Conservation (phyloP, 1,140 invertebrate species). For the Zaprionus capensis region DNA sequence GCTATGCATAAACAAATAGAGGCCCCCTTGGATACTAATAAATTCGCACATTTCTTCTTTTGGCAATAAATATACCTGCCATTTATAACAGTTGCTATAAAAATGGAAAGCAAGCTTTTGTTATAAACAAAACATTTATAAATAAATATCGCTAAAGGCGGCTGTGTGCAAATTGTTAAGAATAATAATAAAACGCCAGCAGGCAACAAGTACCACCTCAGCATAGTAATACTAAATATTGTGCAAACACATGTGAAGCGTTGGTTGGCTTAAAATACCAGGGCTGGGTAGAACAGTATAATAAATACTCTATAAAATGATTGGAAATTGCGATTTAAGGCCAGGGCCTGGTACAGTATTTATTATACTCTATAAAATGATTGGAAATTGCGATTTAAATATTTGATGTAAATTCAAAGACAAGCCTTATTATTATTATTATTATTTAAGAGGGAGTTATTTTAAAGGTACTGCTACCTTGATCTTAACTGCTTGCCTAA, state of each 20-base stretch:
- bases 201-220: slow-evolving; percentile 9
- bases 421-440: no score
- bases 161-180: slow-evolving; percentile 65
- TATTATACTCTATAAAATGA: no score
- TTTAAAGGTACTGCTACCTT: no score
- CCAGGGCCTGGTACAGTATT: no score
- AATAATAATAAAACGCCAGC: slow-evolving; percentile 54
- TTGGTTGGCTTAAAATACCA: background rate
- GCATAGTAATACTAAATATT: slow-evolving; percentile 51
- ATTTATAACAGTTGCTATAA: slow-evolving; percentile 9
- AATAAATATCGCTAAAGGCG: slow-evolving; percentile 47
- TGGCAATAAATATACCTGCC: slow-evolving; percentile 3
- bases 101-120: slow-evolving; percentile 31
- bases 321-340: background rate
- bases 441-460: no score
- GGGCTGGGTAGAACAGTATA: background rate
- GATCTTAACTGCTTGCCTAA: no score
- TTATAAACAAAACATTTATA: slow-evolving; percentile 67
- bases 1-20: slow-evolving; percentile 55
- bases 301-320: background rate
- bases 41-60: slow-evolving; percentile 46
- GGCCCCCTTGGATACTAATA: slow-evolving; percentile 20
- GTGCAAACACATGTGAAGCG: slow-evolving; percentile 40
- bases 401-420: no score
- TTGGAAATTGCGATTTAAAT: no score